Conservation (phyloP, 2,888 invertebrate species). For the Sialis lutaria region DNA sequence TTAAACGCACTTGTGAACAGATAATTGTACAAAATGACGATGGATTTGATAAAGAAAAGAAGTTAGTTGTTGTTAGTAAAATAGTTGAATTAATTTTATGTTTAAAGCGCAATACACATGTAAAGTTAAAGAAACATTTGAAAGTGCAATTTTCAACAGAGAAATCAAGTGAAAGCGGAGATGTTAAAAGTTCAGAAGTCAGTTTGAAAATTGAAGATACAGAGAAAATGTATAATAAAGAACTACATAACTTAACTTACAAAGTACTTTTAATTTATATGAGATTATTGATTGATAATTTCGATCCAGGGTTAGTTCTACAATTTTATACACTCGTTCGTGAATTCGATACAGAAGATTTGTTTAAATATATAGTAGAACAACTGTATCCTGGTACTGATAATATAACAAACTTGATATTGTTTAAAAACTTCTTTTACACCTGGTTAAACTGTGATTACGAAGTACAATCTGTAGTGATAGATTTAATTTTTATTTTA, state of each 20-base stretch:
- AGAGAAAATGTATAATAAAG: slow-evolving; percentile 24
- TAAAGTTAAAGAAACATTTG: slow-evolving; percentile 25
- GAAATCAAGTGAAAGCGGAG: slow-evolving; percentile 12
- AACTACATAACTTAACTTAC: slow-evolving; percentile 28
- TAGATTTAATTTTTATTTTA: slow-evolving; percentile 45
- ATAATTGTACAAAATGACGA: slow-evolving; percentile 15
- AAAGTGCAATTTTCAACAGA: slow-evolving; percentile 34
- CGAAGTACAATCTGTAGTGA: slow-evolving; percentile 32
- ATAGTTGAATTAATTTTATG: slow-evolving; percentile 29
- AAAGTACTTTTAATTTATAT: slow-evolving; percentile 34
- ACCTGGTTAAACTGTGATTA: slow-evolving; percentile 32
- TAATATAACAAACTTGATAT: slow-evolving; percentile 9
- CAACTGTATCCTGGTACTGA: slow-evolving; percentile 3
- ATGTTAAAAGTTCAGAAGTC: slow-evolving; percentile 6
- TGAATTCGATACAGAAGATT: slow-evolving; percentile 34
- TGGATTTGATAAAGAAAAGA: slow-evolving; percentile 11
- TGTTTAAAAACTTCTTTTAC: slow-evolving; percentile 25
- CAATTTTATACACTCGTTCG: slow-evolving; percentile 34
- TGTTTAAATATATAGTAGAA: slow-evolving; percentile 29
- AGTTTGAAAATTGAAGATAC: slow-evolving; percentile 15
- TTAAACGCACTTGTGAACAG: slow-evolving; percentile 19
- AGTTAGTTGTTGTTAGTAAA: slow-evolving; percentile 15
- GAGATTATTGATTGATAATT: slow-evolving; percentile 28
- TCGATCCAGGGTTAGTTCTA: slow-evolving; percentile 28
- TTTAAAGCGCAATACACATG: slow-evolving; percentile 24